Conservation (phyloP, 2,888 invertebrate species). For the Idaea straminata region DNA sequence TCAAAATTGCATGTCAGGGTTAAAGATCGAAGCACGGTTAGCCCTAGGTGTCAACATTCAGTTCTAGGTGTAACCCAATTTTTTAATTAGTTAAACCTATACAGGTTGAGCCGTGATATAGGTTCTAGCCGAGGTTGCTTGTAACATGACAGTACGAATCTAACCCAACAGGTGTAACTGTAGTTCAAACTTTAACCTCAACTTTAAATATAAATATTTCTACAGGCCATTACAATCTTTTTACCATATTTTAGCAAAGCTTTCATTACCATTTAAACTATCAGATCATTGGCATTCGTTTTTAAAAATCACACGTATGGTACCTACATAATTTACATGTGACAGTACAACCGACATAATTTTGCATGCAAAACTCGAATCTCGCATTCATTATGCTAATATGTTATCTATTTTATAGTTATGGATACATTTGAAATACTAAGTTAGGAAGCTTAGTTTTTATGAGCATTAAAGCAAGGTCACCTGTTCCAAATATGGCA, state of each 20-base stretch:
- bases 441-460: background rate
- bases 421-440: background rate
- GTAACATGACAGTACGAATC: too few relatives aligned
- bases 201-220: background rate
- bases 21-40: background rate
- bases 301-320: background rate
- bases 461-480: background rate
- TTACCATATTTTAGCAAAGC: conserved; percentile 2
- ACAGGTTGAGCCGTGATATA: too few relatives aligned
- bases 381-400: background rate
- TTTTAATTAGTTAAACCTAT: too few relatives aligned
- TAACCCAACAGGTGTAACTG: too few relatives aligned
- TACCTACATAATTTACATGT: background rate
- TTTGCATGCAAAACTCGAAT: background rate
- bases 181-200: background rate
- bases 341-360: background rate
- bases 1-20: background rate
- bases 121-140: too few relatives aligned
- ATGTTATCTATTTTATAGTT: background rate
- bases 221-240: background rate
- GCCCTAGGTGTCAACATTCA: too few relatives aligned
- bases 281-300: background rate
- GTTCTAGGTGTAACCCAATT: too few relatives aligned
- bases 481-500: background rate
- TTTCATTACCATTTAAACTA: conserved; percentile 19